Base-by-base conservation (phyloP, 2,113 vertebrate genomes). In the Aptenodytes forsteri region DNA sequence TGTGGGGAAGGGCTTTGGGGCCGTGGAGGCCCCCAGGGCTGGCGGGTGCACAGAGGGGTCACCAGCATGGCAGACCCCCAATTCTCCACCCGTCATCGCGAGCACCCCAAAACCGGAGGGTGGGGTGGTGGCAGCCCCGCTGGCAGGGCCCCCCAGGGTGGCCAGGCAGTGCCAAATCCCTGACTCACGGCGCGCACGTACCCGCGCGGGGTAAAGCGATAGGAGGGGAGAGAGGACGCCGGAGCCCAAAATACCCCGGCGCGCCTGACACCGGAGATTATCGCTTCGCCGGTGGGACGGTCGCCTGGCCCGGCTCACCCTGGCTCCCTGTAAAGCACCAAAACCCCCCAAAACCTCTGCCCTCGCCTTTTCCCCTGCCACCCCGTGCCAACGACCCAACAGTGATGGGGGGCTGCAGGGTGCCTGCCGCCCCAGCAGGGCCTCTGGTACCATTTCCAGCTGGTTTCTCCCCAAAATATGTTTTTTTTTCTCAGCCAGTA, bases 181-280 rank as follows among this genome's bases (percentile, higher is more conserved):
- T 97, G 96, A 96, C 97, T 97, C 97, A 97, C 84, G 13, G 89
- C 73, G 32, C 26, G 69, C 96, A 97, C 87, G 91, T 94, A 85
- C 92, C 94, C 95, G 77, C 18, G 27, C 93, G 9, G 93, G 89
- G 96, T 95, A 97, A 97, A 97, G 96, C 94, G 96, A 96, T 97
- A 97, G 96, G 93, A 96, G 94, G 89, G 93, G 56, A 96, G 6
- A 58, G 94, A 96, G 89, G 96, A 96, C 92, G 83, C 91, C 27
- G 93, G 93, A 96, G 96, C 97, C 97, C 96, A 97, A 97, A 97
- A 97, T 97, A 95, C 97, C 87, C 94, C 89, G 2, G 89, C 77
- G 83, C 87, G 96, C 97, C 96, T 96, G 96, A 96, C 94, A 95
- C 73, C 27, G 64, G 96, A 97, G 97, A 97, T 97, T 97, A 97